These are phyloP conservation scores for Macrophya alboannulata DNA, from an alignment of 2,888 invertebrate genomes.

Conservation along the genomic window DNA sequence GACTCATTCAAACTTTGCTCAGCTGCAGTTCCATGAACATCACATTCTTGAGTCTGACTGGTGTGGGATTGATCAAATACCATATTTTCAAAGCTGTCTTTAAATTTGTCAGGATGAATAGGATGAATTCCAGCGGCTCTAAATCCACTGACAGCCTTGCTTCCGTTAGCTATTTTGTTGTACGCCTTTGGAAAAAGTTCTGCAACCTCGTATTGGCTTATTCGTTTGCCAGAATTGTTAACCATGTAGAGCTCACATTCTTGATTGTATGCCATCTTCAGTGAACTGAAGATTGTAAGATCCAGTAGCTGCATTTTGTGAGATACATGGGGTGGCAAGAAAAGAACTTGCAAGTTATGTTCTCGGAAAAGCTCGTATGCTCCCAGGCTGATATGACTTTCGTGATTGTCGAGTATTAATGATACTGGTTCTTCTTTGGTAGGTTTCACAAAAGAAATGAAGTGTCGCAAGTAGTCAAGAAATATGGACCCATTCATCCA, in stretches of 20 bases:
- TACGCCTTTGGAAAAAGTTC: slow-evolving; percentile 6
- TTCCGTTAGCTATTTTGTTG: neutral
- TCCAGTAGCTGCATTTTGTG: slow-evolving; percentile 45
- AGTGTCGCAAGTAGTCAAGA: slow-evolving; percentile 57
- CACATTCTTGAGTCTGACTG: no score
- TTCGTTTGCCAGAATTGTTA: slow-evolving; percentile 43
- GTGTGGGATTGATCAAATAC: no score
- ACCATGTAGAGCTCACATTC: slow-evolving; percentile 27
- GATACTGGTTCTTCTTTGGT: slow-evolving; percentile 55
- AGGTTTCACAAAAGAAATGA: slow-evolving; percentile 57
- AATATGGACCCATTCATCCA: slow-evolving; percentile 21
- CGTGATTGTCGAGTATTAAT: slow-evolving; percentile 52
- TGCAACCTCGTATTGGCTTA: no score
- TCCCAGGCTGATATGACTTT: neutral
- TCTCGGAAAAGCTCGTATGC: no score
- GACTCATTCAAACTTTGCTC: no score
- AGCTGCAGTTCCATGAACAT: no score
- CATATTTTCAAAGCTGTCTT: no score
- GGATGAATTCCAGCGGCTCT: no score
- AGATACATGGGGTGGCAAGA: no score
- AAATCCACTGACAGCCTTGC: no score
- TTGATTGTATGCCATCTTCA: slow-evolving; percentile 35
- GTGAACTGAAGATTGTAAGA: slow-evolving; percentile 47
- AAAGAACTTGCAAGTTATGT: no score
- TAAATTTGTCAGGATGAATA: no score